Conservation (phyloP, 2,797 vertebrate genomes). For the Peromyscus melanophrys region DNA sequence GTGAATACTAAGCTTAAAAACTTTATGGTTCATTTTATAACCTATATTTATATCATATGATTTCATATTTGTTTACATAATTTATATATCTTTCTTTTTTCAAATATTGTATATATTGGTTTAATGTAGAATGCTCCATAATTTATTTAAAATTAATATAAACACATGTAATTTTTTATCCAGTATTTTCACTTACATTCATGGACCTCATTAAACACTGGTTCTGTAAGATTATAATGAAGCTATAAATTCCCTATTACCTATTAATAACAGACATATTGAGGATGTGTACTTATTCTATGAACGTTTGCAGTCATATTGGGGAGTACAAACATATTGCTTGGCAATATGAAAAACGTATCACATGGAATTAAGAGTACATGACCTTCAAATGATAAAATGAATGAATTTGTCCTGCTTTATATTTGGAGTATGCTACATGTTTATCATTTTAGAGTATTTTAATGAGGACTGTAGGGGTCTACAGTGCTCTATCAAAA, state of each 20-base stretch:
- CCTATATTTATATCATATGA: background rate
- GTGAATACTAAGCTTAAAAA: background rate
- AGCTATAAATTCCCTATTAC: background rate
- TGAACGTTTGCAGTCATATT: too few species aligned
- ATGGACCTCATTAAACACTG: background rate
- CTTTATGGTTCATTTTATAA: background rate
- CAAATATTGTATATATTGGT: background rate
- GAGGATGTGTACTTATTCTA: background rate
- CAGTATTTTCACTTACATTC: background rate
- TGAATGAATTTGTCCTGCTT: background rate
- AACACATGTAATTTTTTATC: background rate
- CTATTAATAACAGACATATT: background rate
- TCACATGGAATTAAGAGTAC: background rate
- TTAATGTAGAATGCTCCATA: background rate
- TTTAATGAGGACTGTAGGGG: background rate
- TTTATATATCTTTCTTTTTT: background rate
- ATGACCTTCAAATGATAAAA: background rate
- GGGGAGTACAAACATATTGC: too few species aligned
- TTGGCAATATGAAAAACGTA: background rate
- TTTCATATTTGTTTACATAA: background rate
- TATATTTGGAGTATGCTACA: background rate
- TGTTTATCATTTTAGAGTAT: background rate
- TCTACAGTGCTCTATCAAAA: background rate
- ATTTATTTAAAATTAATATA: constrained; percentile 17
- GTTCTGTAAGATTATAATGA: background rate